Percentiles rank a stretch among this genome's conserved stretches.
phyloP scores from a whole-genome alignment of 1,140 invertebrate species.

The Ceratina calcarata region DNA sequence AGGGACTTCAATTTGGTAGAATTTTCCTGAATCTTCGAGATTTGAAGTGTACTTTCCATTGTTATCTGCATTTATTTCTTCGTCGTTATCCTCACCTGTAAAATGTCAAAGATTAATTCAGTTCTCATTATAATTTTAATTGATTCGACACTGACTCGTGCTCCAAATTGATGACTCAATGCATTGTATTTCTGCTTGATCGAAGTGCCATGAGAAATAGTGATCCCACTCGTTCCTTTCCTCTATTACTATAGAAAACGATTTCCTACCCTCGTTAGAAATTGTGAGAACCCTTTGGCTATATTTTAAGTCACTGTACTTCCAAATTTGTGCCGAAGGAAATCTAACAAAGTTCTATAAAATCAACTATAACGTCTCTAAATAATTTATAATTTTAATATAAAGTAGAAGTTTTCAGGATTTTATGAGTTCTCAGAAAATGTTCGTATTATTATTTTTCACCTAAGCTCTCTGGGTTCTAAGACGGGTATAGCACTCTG shows the following conservation, averaged over 20 bases:
- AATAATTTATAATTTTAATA: neutral
- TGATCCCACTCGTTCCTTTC: neutral
- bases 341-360: conserved; percentile 3
- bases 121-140: neutral
- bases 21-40: neutral
- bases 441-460: neutral
- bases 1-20: conserved; percentile 18
- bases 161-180: neutral
- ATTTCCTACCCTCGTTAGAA: conserved; percentile 19
- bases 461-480: conserved; percentile 22
- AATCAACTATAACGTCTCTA: too few relatives aligned
- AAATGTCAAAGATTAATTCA: neutral
- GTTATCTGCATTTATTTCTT: neutral
- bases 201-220: conserved; percentile 19
- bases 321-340: conserved; percentile 22
- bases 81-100: neutral
- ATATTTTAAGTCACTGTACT: neutral
- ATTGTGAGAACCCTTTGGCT: conserved; percentile 13
- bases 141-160: neutral
- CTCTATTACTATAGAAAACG: conserved; percentile 8
- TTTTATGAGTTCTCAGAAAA: neutral
- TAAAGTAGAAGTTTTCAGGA: too few relatives aligned
- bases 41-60: neutral
- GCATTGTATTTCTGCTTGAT: neutral
- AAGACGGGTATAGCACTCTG: neutral